Conservation (phyloP, 1,140 invertebrate genomes). For the Procambarus virginalis region DNA sequence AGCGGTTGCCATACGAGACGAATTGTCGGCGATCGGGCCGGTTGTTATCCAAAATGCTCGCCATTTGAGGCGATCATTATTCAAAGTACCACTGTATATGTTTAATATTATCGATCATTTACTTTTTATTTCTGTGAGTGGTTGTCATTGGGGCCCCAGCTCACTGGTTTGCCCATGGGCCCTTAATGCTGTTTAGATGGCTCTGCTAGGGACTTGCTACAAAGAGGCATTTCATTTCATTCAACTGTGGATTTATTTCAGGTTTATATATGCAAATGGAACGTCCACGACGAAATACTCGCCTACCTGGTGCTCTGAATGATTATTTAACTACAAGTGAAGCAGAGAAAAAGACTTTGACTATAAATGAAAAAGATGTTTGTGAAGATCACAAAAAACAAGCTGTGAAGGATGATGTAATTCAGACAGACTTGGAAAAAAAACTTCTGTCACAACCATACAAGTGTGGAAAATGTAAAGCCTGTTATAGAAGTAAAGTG, state of each 20-base stretch:
- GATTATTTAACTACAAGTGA: constrained; percentile 16
- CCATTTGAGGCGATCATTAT: too few relatives aligned
- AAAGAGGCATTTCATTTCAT: too few relatives aligned
- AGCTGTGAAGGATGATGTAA: constrained; percentile 10
- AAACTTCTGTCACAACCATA: constrained; percentile 29
- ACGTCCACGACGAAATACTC: constrained; percentile 14
- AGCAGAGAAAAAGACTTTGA: neutral
- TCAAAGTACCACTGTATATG: too few relatives aligned
- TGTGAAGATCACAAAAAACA: neutral
- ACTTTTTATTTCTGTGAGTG: too few relatives aligned
- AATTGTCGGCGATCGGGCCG: too few relatives aligned
- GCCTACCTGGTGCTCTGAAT: constrained; percentile 12
- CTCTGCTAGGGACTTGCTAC: too few relatives aligned
- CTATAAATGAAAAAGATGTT: neutral
- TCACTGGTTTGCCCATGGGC: too few relatives aligned
- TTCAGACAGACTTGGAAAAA: constrained; percentile 11
- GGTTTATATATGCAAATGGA: neutral
- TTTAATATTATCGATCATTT: too few relatives aligned
- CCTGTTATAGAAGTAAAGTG: constrained; percentile 46
- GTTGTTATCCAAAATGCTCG: too few relatives aligned
- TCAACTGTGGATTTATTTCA: neutral
- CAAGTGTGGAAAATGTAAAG: constrained; percentile 53
- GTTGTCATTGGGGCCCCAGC: too few relatives aligned
- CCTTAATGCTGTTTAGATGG: too few relatives aligned
- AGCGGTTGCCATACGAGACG: too few relatives aligned